Evolutionary conservation across 2,888 invertebrate genomes (phyloP).

Genomic region (Kryphioiulus occultus): DNA sequence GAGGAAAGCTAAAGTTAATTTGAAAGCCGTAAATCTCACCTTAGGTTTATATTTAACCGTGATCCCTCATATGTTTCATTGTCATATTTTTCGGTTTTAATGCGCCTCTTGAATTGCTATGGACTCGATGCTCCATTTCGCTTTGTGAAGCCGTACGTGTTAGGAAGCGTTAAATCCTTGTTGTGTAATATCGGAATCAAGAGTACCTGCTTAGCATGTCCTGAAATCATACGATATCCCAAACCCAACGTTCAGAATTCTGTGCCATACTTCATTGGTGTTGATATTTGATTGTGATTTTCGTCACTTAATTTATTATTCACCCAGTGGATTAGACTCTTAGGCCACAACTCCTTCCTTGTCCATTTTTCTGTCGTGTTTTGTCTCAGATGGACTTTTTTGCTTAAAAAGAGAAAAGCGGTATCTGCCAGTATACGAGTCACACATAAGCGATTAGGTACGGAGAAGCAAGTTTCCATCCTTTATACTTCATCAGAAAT

Average conservation of each 20-base stretch:
- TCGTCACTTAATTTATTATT: not conserved
- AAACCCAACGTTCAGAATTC: not conserved
- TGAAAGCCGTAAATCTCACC: too few relatives aligned
- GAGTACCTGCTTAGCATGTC: constrained; percentile 1
- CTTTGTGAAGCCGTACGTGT: too few relatives aligned
- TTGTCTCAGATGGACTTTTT: constrained; percentile 20
- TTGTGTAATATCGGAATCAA: not conserved
- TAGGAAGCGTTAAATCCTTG: too few relatives aligned
- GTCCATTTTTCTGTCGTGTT: not conserved
- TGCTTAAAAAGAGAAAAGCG: not conserved
- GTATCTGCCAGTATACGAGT: not conserved
- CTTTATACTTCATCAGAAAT: constrained; percentile 12
- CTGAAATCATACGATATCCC: not conserved
- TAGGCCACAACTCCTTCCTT: not conserved
- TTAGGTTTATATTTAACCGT: too few relatives aligned
- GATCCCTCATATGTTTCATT: too few relatives aligned
- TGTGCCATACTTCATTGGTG: not conserved
- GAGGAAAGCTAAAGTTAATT: too few relatives aligned
- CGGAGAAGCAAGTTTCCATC: not conserved
- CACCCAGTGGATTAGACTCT: not conserved
- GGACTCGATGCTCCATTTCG: too few relatives aligned
- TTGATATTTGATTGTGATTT: not conserved
- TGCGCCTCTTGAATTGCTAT: too few relatives aligned
- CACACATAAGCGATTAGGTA: not conserved
- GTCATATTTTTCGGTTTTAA: too few relatives aligned